A percentile compares a stretch with the other conserved stretches of the same genome.
These are phyloP conservation scores for Dolichopus griseipennis DNA, from an alignment of 2,888 invertebrate genomes.

Conservation along the genomic window DNA sequence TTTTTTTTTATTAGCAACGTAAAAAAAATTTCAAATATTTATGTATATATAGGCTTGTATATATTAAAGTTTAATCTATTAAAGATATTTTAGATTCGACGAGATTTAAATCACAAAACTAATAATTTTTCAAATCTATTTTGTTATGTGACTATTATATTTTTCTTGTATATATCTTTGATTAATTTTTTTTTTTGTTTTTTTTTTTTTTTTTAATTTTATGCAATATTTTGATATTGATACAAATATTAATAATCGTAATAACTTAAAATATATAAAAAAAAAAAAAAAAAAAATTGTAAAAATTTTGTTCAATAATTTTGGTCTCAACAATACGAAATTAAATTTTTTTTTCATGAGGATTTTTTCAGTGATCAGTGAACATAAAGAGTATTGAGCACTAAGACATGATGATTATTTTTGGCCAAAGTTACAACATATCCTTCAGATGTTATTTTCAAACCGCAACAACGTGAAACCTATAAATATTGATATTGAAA, in stretches of 20 bases:
- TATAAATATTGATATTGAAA: conserved; percentile 43
- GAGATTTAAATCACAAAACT: background rate
- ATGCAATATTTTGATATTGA: too few relatives aligned
- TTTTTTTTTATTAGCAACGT: conserved; percentile 15
- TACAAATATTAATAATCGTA: background rate
- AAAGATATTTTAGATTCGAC: background rate
- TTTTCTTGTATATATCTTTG: background rate
- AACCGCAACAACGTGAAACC: conserved; percentile 95
- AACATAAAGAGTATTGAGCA: conserved; percentile 88
- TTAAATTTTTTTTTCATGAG: background rate
- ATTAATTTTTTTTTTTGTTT: background rate
- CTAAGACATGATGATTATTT: conserved; percentile 97
- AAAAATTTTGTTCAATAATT: background rate
- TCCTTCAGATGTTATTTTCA: conserved; percentile 94
- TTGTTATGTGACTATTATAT: background rate
- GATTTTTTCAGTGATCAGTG: conserved; percentile 53
- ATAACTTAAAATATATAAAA: background rate
- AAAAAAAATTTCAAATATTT: background rate
- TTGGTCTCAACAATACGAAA: background rate
- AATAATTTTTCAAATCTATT: background rate
- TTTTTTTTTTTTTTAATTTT: background rate
- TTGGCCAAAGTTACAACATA: conserved; percentile 94
- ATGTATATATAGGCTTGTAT: background rate
- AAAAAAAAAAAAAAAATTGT: background rate
- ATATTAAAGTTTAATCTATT: background rate